Evolutionary conservation across 2,888 invertebrate species (phyloP).

Genomic region (Creontiades dilutus): DNA sequence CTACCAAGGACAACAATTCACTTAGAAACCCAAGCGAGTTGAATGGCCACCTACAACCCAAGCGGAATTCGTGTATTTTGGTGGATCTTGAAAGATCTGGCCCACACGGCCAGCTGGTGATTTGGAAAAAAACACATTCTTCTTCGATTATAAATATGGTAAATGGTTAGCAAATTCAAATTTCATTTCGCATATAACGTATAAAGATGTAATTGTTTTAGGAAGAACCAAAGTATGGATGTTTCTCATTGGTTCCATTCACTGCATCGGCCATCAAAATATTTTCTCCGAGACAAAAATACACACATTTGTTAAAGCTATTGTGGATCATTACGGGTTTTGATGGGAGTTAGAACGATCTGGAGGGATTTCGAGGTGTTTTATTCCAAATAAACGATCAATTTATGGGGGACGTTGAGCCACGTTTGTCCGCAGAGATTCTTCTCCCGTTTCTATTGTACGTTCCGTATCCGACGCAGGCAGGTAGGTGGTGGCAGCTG

Average conservation of each 20-base stretch:
- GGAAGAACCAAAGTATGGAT: too few relatives aligned
- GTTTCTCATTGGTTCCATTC: background rate
- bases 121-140: too few relatives aligned
- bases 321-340: background rate
- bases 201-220: too few relatives aligned
- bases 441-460: background rate
- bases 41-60: too few relatives aligned
- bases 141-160: too few relatives aligned
- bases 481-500: background rate
- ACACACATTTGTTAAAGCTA: background rate
- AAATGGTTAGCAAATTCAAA: too few relatives aligned
- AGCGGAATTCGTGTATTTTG: too few relatives aligned
- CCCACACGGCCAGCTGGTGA: too few relatives aligned
- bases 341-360: background rate
- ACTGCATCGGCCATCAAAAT: background rate
- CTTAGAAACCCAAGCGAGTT: too few relatives aligned
- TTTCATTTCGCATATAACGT: too few relatives aligned
- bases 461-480: background rate
- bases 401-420: background rate
- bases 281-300: background rate
- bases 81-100: too few relatives aligned
- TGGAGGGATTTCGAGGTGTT: background rate
- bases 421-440: background rate
- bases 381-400: background rate
- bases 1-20: too few relatives aligned